Evolutionary conservation across 2,888 invertebrate genomes (phyloP), one percentile per base, ranked within the genome.

Genomic region (Nymphalis polychloros): DNA sequence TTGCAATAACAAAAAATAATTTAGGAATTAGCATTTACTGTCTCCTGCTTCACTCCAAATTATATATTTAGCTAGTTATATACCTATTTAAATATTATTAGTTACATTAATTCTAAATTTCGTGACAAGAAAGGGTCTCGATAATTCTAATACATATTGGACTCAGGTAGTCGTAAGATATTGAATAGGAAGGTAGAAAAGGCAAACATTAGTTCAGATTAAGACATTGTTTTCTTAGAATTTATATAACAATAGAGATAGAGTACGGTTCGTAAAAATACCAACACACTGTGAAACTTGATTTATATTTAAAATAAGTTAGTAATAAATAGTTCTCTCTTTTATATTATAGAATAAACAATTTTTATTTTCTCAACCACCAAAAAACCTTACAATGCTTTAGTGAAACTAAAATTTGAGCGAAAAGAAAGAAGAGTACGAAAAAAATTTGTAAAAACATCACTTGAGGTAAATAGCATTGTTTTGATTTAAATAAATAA

Each of bases 171-270:
- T 27, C 57, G 41, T 19, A 41, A 17, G 41, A 19, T 57, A 57
- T 57, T 57, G 57, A 57, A 57, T 57, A 57, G 41, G 19, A 57
- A 57, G 57, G 19, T 57, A 57, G 13, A 19, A 41, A 19, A 41
- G 41, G n/a, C 53, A 19, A 57, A 57, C 57, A 57, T 41, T 35
- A 19, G 57, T 5, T 19, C 49, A 49, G 19, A 41, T 41, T n/a
- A 19, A 57, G 53, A 27, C 13, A 55, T 17, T 17, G 8, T 31
- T 7, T 31, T 31, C 31, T 5, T 31, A 8, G 31, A 55, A 17
- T 55, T 31, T 8, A 31, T 55, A 8, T 31, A 7, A 55, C 53
- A 55, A 31, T 31, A 55, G 53, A 27, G n/a, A 31, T 55, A 17
- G 13, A 13, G 53, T 52, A 8, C 23, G 6, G 53, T 16, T 23